A percentile compares a stretch with the other conserved stretches of the same genome.
Evolutionary conservation across 2,888 invertebrate species (phyloP).

Genomic region (Andrena praecox): DNA sequence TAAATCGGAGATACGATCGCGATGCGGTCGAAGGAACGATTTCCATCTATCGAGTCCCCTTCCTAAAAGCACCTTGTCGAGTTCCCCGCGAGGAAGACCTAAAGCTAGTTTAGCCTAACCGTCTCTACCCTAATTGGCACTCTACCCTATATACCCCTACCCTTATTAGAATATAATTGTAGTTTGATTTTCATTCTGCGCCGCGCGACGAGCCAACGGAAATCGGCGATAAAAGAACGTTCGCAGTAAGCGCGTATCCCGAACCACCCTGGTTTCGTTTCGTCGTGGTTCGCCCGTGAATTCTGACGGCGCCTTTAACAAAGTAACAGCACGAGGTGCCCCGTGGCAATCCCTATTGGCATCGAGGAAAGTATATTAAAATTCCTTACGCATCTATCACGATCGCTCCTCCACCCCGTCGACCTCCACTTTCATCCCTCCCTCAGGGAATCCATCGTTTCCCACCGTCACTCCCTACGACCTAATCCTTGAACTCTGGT

Average conservation of each 20-base stretch:
- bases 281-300: conserved; percentile 19
- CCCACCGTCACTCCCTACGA: background rate
- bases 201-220: conserved; percentile 17
- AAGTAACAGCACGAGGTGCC: conserved; percentile 51
- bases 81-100: conserved; percentile 36
- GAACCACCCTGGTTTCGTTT: conserved; percentile 78
- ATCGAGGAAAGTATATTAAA: conserved; percentile 51
- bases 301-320: conserved; percentile 37
- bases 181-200: conserved; percentile 1
- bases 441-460: background rate
- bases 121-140: conserved; percentile 68
- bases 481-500: background rate
- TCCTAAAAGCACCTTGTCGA: conserved; percentile 38
- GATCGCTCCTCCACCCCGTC: conserved; percentile 5
- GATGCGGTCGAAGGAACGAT: conserved; percentile 4
- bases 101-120: conserved; percentile 42
- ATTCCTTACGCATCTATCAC: conserved; percentile 35
- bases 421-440: background rate
- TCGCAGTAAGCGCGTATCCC: conserved; percentile 68
- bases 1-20: conserved; percentile 7
- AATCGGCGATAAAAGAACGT: conserved; percentile 36
- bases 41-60: background rate
- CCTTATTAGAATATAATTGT: conserved; percentile 33
- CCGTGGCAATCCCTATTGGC: conserved; percentile 54
- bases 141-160: conserved; percentile 54